phyloP scores from a whole-genome alignment of 2,888 invertebrate genomes.

The Machimus atricapillus region DNA sequence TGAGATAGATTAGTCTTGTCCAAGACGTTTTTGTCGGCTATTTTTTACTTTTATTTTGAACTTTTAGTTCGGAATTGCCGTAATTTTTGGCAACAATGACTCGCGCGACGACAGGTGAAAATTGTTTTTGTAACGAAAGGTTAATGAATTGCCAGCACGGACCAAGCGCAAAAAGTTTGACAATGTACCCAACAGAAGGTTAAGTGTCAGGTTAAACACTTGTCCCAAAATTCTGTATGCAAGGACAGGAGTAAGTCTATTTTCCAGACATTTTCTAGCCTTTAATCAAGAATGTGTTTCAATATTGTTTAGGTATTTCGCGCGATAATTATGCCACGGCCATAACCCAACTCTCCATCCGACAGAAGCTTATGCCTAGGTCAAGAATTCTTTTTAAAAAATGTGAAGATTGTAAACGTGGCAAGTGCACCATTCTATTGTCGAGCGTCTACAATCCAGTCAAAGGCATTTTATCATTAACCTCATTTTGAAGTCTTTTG shows the following conservation, averaged over 20 bases:
- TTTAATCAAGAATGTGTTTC: neutral
- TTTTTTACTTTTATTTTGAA: neutral
- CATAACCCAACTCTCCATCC: too few species aligned
- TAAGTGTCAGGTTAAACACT: neutral
- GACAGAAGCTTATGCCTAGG: too few species aligned
- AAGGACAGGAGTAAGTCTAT: neutral
- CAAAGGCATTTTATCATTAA: neutral
- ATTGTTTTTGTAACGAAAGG: neutral
- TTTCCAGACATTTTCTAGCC: neutral
- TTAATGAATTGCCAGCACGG: slow-evolving; percentile 11
- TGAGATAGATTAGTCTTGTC: neutral
- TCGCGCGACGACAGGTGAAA: neutral
- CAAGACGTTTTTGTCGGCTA: neutral
- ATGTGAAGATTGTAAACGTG: neutral
- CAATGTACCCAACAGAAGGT: neutral
- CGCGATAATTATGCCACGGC: neutral
- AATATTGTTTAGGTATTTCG: neutral
- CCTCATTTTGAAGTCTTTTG: neutral
- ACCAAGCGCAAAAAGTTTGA: neutral
- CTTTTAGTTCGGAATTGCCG: neutral
- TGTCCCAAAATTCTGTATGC: neutral
- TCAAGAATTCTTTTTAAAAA: too few species aligned
- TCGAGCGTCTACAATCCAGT: neutral
- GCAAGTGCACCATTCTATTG: neutral
- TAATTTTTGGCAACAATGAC: neutral